Evolutionary conservation across 2,113 vertebrate species (phyloP), one percentile per base, ranked within the genome.

Genomic region (Scophthalmus maximus): DNA sequence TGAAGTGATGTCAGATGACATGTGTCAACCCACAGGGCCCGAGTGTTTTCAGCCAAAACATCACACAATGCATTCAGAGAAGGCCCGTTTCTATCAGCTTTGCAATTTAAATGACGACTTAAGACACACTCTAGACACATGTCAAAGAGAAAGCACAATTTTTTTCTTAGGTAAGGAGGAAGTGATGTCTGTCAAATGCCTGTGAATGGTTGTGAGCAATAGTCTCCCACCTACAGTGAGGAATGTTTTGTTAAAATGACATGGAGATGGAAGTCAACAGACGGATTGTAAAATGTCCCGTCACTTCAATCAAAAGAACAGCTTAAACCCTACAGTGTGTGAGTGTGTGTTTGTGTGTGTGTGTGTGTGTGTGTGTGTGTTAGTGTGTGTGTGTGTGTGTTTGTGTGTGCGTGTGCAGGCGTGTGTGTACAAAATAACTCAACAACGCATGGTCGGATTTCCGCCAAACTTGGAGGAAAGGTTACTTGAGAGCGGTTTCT

Each of bases 61-160:
- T 76, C 53, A 84, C 49, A 78, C 65, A 57, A 25, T 55, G 38
- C 73, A 72, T 69, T 81, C 52, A 77, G 60, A 73, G 50, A 73
- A 34, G 30, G 29, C n/a, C 25, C 46, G 30, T 52, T 56, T 65
- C 32, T 29, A 36, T 34, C 22, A 18, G 58, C 49, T 81, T 36
- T 81, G 68, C 76, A 66, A 76, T 81, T 85, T 76, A 85, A 83
- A 86, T 77, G 23, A 76, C 76, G 81, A 74, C 53, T 76, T 73
- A 68, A 59, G 38, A 81, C 68, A n/a, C n/a, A n/a, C 51, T 74
- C 12, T 1, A 49, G 67, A 73, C 58, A 69, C 29, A 53, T 46
- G 71, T 79, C 73, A 77, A 42, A 71, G 55, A 78, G 53, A 76
- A 32, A 44, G 62, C 32, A 36, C 47, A 67, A 62, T 74, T 85